A percentile compares a stretch with the other conserved stretches of the same genome.
Conservation (phyloP, 2,113 vertebrate genomes). For the Ageneiosus marmoratus region DNA sequence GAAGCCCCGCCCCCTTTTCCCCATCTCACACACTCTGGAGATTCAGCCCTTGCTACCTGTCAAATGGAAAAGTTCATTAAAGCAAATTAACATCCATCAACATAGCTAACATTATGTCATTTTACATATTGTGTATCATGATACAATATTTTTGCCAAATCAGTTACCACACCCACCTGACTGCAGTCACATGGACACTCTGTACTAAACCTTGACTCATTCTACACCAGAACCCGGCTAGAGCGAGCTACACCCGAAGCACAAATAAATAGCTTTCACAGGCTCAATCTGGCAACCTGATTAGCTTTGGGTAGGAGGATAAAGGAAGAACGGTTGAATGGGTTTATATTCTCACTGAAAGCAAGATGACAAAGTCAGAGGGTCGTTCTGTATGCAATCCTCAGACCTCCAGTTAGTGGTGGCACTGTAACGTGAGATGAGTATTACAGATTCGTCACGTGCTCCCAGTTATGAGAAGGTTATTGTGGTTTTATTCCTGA, state of each 20-base stretch:
- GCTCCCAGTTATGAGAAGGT: background rate
- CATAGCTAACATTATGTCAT: background rate
- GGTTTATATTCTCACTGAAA: constrained; percentile 52
- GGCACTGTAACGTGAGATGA: constrained; percentile 16
- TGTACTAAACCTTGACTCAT: background rate
- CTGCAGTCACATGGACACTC: background rate
- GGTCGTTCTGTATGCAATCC: constrained; percentile 37
- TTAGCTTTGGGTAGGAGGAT: background rate
- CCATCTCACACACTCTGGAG: background rate
- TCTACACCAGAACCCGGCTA: background rate
- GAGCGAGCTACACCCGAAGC: background rate
- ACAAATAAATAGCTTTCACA: constrained; percentile 27
- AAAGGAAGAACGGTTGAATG: constrained; percentile 38
- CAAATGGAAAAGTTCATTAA: background rate
- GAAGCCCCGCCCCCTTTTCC: too few species aligned
- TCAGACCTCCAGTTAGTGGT: constrained; percentile 40
- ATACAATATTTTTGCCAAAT: background rate
- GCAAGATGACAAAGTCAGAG: constrained; percentile 57
- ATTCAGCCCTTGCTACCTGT: background rate
- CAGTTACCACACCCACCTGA: background rate
- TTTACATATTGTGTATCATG: background rate
- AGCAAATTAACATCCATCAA: background rate
- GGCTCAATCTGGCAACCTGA: constrained; percentile 36
- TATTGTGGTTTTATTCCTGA: background rate
- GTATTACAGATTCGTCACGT: background rate